Evolutionary conservation across 2,888 invertebrate genomes (phyloP), one percentile per base, ranked within the genome.

Genomic region (Calliphora vomitoria): DNA sequence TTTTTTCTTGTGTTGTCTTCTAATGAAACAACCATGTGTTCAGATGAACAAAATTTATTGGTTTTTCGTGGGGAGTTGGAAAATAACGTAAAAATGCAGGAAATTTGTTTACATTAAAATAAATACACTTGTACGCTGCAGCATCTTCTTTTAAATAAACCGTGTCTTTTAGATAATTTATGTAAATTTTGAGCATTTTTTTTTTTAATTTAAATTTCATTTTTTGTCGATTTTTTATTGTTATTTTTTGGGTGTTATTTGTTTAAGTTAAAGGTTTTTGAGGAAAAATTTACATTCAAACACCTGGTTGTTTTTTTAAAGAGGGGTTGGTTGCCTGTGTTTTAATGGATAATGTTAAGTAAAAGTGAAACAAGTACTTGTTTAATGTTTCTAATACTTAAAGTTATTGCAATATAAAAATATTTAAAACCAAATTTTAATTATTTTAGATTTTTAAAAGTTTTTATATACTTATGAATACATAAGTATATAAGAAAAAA

Each of bases 91-190:
- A 69, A 64, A 71, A 85, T 1, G 11, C n/a, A 35, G 58, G 53
- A 53, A 72, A 81, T 60, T 79, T 79, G 76, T 82, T 78, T 72
- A 82, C 66, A 78, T 72, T 78, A 35, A 50, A 82, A 62, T 58
- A 44, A 82, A 62, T 69, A 44, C 68, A 85, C 53, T 80, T 81
- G 74, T 60, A 66, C 18, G 13, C 10, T 35, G 10, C 20, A 62
- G 41, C 35, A 50, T 68, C 68, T 38, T 75, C 55, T 47, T 58
- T 58, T 55, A 66, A 71, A 72, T 18, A 55, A 55, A 58, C 38
- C 31, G 55, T 75, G 69, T 76, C 68, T 75, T 38, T 35, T 11
- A n/a, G 53, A 84, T 82, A 84, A 76, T 84, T 85, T 82, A 85
- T 75, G 66, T 72, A 60, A 78, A 55, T 76, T 72, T 60, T 11